These are phyloP conservation scores for Siniperca obscura DNA, from an alignment of 2,797 vertebrate species.

Conservation along the genomic window DNA sequence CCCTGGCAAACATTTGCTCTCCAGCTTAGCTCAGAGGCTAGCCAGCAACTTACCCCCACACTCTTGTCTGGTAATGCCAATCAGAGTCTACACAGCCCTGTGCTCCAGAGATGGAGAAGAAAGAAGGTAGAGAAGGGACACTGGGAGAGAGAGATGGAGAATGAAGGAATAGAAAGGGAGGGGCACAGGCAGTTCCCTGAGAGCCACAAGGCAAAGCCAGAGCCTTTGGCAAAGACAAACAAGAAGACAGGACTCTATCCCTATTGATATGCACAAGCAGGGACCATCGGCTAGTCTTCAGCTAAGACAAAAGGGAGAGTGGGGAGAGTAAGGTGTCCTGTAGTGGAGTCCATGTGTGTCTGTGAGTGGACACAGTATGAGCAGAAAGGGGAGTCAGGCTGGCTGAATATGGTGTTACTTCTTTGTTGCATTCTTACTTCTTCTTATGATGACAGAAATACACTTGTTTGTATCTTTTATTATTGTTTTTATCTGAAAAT, in stretches of 20 bases:
- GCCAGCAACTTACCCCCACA: slow-evolving; percentile 83
- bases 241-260: slow-evolving; percentile 84
- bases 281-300: slow-evolving; percentile 82
- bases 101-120: slow-evolving; percentile 76
- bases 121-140: slow-evolving; percentile 77
- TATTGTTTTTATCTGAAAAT: neutral
- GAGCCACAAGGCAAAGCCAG: slow-evolving; percentile 88
- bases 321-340: slow-evolving; percentile 72
- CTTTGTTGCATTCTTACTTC: slow-evolving; percentile 72
- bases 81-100: slow-evolving; percentile 82
- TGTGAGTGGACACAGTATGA: slow-evolving; percentile 81
- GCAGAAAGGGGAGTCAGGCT: slow-evolving; percentile 68
- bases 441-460: slow-evolving; percentile 45
- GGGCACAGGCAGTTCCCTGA: slow-evolving; percentile 84
- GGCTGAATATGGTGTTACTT: slow-evolving; percentile 76
- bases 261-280: slow-evolving; percentile 88
- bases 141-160: slow-evolving; percentile 71
- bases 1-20: slow-evolving; percentile 95
- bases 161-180: slow-evolving; percentile 75
- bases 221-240: slow-evolving; percentile 89
- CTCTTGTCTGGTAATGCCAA: slow-evolving; percentile 89
- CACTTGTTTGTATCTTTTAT: slow-evolving; percentile 11
- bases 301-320: slow-evolving; percentile 84
- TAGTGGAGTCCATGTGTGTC: slow-evolving; percentile 82
- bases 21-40: slow-evolving; percentile 87